Percentiles rank a stretch among this genome's conserved stretches.
Evolutionary conservation across 2,797 vertebrate species (phyloP).

Genomic region (Pangasius krempfi): DNA sequence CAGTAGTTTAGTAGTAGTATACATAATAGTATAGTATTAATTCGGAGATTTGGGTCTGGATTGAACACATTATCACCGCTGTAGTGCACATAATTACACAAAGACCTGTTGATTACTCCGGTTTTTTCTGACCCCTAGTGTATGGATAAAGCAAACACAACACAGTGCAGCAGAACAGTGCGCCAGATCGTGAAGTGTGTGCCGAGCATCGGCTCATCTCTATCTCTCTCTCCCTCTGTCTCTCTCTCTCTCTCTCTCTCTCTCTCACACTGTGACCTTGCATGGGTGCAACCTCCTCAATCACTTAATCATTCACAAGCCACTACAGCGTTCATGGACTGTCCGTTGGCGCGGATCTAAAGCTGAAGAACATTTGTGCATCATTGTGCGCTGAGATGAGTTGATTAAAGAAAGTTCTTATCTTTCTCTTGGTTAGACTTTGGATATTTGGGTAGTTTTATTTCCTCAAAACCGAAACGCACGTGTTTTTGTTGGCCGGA

Average conservation of each 20-base stretch:
- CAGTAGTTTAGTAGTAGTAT: background rate
- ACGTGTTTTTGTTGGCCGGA: background rate
- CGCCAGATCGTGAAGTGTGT: constrained; percentile 28
- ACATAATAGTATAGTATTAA: background rate
- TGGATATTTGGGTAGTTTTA: background rate
- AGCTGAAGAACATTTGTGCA: background rate
- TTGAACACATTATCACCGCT: background rate
- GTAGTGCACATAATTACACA: background rate
- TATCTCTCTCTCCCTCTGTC: constrained; percentile 1
- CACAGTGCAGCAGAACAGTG: constrained; percentile 39
- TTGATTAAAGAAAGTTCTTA: constrained; percentile 29
- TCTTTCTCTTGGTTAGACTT: background rate
- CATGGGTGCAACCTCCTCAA: constrained; percentile 15
- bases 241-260: constrained; percentile 24
- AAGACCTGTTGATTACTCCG: constrained; percentile 28
- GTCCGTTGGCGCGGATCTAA: background rate
- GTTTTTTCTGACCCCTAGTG: constrained; percentile 50
- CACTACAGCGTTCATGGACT: background rate
- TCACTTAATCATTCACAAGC: constrained; percentile 15
- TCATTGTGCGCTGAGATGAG: background rate
- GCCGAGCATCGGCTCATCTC: constrained; percentile 11
- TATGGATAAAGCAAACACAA: constrained; percentile 16
- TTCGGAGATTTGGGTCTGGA: background rate
- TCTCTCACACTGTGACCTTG: constrained; percentile 19
- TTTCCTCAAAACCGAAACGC: background rate